phyloP scores from a whole-genome alignment of 2,888 invertebrate genomes.

The Ichneumoninae sp. region DNA sequence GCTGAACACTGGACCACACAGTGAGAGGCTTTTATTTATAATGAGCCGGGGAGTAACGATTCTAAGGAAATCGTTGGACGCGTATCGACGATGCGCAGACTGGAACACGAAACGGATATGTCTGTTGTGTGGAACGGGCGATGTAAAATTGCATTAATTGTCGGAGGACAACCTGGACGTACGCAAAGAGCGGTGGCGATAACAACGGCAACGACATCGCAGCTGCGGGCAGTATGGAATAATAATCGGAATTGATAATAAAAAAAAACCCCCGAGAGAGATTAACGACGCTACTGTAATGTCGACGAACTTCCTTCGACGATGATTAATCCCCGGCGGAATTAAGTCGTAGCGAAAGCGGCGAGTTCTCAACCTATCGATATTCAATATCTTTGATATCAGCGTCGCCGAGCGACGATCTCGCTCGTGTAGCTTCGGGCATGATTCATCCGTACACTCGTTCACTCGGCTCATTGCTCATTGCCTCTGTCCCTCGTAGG shows the following conservation, averaged over 20 bases:
- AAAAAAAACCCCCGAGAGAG: not conserved
- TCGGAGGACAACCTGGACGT: not conserved
- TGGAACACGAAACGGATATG: not conserved
- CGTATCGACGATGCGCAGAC: not conserved
- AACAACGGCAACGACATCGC: conserved; percentile 14
- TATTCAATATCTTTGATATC: conserved; percentile 73
- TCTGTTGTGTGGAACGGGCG: too few species aligned
- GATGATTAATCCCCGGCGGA: conserved; percentile 68
- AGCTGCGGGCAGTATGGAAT: not conserved
- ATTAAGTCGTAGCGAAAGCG: conserved; percentile 68
- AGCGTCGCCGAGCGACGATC: conserved; percentile 41
- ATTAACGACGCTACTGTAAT: not conserved
- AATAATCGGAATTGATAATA: conserved; percentile 13
- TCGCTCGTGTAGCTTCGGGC: conserved; percentile 39
- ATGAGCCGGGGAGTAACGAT: not conserved
- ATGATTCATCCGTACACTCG: conserved; percentile 10
- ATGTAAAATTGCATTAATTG: not conserved
- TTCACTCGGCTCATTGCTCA: conserved; percentile 18
- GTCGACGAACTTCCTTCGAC: conserved; percentile 3
- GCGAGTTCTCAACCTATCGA: conserved; percentile 64
- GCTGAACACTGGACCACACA: conserved; percentile 9
- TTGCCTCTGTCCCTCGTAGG: not conserved
- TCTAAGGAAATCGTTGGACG: not conserved
- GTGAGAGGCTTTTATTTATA: not conserved
- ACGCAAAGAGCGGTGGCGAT: not conserved